Conservation (phyloP, 2,113 vertebrate species). For the Hippopotamus amphibius region DNA sequence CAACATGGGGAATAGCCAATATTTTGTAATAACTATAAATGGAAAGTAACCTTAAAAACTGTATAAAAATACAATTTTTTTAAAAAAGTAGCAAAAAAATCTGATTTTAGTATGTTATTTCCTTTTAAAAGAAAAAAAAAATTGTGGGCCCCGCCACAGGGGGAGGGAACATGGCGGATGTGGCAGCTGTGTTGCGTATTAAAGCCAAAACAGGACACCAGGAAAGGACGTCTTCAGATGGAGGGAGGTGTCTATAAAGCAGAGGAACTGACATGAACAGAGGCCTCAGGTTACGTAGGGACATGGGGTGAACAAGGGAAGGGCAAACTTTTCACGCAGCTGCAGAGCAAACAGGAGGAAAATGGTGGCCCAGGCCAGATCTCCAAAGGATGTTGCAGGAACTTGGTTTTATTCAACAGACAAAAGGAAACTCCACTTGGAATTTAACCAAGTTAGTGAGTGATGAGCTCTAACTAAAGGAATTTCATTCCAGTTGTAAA, state of each 20-base stretch:
- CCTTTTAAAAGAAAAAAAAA: neutral
- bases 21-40: neutral
- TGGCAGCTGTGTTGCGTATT: neutral
- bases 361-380: neutral
- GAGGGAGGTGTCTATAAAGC: neutral
- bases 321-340: neutral
- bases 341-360: neutral
- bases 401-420: slow-evolving; percentile 18
- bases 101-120: neutral
- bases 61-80: neutral
- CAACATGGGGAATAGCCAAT: neutral
- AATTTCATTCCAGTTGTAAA: slow-evolving; percentile 14
- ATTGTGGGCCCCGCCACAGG: too few species aligned
- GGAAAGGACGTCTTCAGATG: neutral
- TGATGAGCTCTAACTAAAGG: neutral
- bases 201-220: neutral
- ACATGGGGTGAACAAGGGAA: neutral
- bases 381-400: neutral
- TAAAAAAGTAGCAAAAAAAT: neutral
- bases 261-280: neutral
- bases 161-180: neutral
- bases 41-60: neutral
- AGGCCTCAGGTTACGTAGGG: neutral
- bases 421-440: neutral
- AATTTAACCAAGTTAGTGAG: neutral